Evolutionary conservation across 2,888 invertebrate genomes (phyloP), one percentile per base, ranked within the genome.

Genomic region (Mantis religiosa): DNA sequence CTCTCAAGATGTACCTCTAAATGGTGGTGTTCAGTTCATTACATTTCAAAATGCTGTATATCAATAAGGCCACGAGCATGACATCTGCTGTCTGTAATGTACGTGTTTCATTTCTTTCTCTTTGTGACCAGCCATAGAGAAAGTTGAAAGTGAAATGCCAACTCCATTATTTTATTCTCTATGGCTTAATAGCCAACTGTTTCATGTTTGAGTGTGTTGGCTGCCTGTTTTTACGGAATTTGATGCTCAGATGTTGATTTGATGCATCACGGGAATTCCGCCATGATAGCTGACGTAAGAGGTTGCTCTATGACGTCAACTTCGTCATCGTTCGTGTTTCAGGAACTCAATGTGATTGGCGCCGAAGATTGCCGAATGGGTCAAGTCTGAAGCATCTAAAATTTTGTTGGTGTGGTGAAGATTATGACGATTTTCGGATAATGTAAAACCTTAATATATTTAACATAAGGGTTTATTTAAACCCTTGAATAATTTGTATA

Each of bases 311-410:
- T 91, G 91, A 91, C 91, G 91, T 91, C 91, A 91, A 83, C 88
- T 89, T 94, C 95, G 93, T 92, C 90, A 91, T 91, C 92, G 91
- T 92, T 92, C 94, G 94, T 94, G 93, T 94, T 92, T 93, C 92
- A 93, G 89, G 94, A 94, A 95, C 94, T 94, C 94, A 93, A 91
- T 90, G 90, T 91, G 91, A 92, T 92, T 92, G 92, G 94, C 92
- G 92, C 94, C 96, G 96, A 95, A 94, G 93, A 93, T 93, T 93
- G 92, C 95, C 96, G 96, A 96, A 95, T 93, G 93, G 94, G 94
- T 94, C 95, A 95, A 95, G 95, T 95, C 95, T 95, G 95, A 95
- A 94, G 94, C 94, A 93, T 93, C 94, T 93, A 94, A 94, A 94
- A 94, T 92, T 91, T 94, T 93, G 94, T 94, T 94, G 93, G 94